Evolutionary conservation across 2,888 invertebrate genomes (phyloP).

Genomic region (Amphipoea lucens): DNA sequence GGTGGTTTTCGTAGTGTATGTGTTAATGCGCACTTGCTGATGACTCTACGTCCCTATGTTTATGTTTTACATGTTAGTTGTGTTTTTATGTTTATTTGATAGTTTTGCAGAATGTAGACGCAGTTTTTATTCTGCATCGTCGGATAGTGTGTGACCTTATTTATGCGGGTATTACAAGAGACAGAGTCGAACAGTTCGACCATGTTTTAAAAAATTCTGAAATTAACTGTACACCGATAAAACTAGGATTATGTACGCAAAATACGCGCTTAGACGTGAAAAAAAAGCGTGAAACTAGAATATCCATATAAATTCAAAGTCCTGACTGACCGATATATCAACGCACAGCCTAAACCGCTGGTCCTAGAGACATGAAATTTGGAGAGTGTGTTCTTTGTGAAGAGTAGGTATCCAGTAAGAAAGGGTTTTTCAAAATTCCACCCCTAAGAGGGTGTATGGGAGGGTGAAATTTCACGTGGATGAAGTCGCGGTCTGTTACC

Average conservation of each 20-base stretch:
- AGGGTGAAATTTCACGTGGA: too few relatives aligned
- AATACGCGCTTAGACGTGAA: too few relatives aligned
- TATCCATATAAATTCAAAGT: too few relatives aligned
- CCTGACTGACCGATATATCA: too few relatives aligned
- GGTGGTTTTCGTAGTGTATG: background rate
- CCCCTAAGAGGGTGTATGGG: too few relatives aligned
- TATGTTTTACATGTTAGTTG: constrained; percentile 10
- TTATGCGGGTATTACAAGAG: background rate
- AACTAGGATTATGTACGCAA: background rate
- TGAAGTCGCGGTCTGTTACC: too few relatives aligned
- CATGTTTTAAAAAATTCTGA: background rate
- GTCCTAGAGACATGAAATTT: too few relatives aligned
- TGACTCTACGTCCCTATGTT: constrained; percentile 13
- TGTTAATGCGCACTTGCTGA: background rate
- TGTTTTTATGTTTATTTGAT: constrained; percentile 24
- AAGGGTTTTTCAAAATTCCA: too few relatives aligned
- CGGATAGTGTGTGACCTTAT: background rate
- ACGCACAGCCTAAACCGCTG: too few relatives aligned
- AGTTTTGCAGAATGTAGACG: constrained; percentile 16
- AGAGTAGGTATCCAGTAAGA: too few relatives aligned
- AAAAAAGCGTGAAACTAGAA: background rate
- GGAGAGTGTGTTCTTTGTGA: too few relatives aligned
- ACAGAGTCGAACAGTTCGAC: background rate
- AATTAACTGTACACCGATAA: background rate
- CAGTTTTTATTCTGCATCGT: constrained; percentile 10